phyloP scores from a whole-genome alignment of 2,888 invertebrate genomes.

The Pristionchus entomophagus region DNA sequence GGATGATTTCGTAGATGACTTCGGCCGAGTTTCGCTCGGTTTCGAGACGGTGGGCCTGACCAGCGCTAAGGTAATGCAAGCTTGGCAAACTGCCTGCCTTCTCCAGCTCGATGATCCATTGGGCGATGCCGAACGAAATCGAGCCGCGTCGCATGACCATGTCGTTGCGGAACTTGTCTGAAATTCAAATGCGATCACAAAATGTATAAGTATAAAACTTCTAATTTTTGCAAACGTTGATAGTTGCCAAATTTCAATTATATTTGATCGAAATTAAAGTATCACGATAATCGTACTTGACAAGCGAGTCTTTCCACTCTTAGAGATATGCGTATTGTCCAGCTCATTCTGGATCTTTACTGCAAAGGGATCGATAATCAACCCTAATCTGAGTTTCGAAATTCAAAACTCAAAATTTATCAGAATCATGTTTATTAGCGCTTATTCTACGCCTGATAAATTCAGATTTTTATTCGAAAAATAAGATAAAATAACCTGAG shows the following conservation, averaged over 20 bases:
- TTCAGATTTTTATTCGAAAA: too few relatives aligned
- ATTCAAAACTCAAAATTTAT: too few relatives aligned
- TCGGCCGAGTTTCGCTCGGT: conserved; percentile 11
- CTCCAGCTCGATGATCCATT: conserved; percentile 1
- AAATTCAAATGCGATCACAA: neutral
- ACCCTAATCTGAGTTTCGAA: too few relatives aligned
- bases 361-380: too few relatives aligned
- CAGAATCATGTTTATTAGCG: too few relatives aligned
- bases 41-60: conserved; percentile 1
- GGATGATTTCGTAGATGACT: conserved; percentile 20
- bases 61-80: too few relatives aligned
- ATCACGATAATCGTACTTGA: neutral
- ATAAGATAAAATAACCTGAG: too few relatives aligned
- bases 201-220: too few relatives aligned
- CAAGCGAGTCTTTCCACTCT: neutral
- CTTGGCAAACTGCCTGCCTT: too few relatives aligned
- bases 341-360: neutral
- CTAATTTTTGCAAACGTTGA: too few relatives aligned
- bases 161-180: conserved; percentile 2
- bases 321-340: neutral
- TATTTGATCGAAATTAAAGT: neutral
- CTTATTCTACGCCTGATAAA: too few relatives aligned
- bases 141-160: neutral
- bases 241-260: too few relatives aligned
- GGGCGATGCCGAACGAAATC: conserved; percentile 5